Evolutionary conservation across 2,113 vertebrate genomes (phyloP), one percentile per base, ranked within the genome.

Genomic region (Amazona vittata): DNA sequence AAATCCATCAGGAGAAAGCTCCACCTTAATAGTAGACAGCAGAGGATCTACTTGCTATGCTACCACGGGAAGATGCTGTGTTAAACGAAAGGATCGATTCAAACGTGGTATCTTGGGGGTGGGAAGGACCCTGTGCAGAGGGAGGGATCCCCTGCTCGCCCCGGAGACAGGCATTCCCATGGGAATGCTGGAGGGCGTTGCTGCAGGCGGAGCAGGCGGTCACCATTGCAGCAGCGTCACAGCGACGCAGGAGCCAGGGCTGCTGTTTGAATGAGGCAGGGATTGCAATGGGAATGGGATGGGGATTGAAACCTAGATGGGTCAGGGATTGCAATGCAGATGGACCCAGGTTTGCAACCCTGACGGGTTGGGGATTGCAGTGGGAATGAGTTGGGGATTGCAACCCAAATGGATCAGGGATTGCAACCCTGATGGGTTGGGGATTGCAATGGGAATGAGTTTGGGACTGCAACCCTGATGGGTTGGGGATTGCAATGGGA

Each of bases 61-160:
- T 28, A 3, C 41, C 6, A 35, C 5, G 8, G 71, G 75, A 29
- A 5, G 52, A 12, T 3, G 59, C 63, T 1, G 52, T 6, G 2
- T 5, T 11, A 11, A 37, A 9, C 0, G 64, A 5, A 64, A 46
- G 80, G 73, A 5, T 9, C 4, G 73, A 9, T 2, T 12, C 50
- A 0, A 39, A 29, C 21, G 14, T 2, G 46, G 39, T 5, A 20
- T 9, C 0, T 15, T 3, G 13, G 44, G 12, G 15, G 9, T 0
- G 81, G 67, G 75, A 47, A 64, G 5, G 65, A 33, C 9, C 11
- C 14, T 49, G 21, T 67, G 5, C 12, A 3, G 2, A 2, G 1
- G 47, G 46, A 73, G 28, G 44, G 20, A 60, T 24, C 18, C n/a
- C 10, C 28, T 2, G 28, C 44, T 71, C 2, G 1, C 7, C 65